phyloP scores from a whole-genome alignment of 2,113 vertebrate species.

The Ochotona princeps region DNA sequence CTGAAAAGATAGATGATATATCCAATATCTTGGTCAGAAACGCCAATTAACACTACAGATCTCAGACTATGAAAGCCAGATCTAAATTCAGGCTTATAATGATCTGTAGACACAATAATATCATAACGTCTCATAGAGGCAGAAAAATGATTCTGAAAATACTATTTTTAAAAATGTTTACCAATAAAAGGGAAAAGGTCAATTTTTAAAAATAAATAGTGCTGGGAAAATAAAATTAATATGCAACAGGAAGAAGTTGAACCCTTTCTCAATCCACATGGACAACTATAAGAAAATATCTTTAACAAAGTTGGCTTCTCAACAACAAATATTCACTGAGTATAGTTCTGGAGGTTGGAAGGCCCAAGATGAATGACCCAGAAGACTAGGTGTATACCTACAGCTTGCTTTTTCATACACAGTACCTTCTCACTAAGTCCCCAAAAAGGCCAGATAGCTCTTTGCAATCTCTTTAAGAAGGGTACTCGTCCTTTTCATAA shows the following conservation, averaged over 20 bases:
- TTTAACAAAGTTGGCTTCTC: neutral
- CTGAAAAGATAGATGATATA: neutral
- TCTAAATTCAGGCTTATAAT: neutral
- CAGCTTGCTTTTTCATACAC: neutral
- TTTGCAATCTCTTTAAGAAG: neutral
- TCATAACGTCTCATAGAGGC: neutral
- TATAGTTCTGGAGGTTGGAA: neutral
- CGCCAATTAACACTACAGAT: neutral
- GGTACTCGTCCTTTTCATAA: neutral
- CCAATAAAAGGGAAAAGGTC: neutral
- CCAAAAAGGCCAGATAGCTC: neutral
- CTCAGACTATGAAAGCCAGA: neutral
- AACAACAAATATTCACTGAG: neutral
- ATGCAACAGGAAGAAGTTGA: neutral
- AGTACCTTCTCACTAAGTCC: neutral
- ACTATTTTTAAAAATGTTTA: neutral
- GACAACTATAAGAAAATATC: neutral
- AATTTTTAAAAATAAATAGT: neutral
- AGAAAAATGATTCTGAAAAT: neutral
- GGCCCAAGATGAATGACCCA: neutral
- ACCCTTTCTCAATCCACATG: neutral
- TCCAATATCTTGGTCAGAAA: neutral
- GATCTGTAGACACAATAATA: neutral
- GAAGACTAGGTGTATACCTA: neutral
- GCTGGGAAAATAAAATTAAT: neutral